Evolutionary conservation across 2,888 invertebrate species (phyloP).

Genomic region (Drosophila hawaiiensis): DNA sequence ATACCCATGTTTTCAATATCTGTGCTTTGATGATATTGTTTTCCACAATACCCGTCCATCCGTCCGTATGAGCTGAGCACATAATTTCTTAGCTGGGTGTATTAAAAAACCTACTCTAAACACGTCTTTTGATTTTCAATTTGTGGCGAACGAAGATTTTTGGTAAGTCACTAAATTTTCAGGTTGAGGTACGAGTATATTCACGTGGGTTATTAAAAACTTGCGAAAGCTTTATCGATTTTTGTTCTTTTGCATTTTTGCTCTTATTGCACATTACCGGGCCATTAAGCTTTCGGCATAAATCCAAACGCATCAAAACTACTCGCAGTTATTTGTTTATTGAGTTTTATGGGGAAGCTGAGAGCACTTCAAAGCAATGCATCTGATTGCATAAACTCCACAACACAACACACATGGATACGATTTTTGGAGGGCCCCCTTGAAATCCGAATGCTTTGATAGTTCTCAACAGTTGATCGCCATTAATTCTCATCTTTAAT

Average conservation of each 20-base stretch:
- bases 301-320: constrained; percentile 59
- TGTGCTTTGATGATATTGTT: not conserved
- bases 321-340: constrained; percentile 27
- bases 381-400: constrained; percentile 53
- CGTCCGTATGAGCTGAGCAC: not conserved
- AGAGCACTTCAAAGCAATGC: constrained; percentile 57
- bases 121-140: not conserved
- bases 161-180: not conserved
- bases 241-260: constrained; percentile 20
- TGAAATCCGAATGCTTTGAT: constrained; percentile 18
- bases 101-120: not conserved
- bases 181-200: not conserved
- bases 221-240: constrained; percentile 3
- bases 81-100: not conserved
- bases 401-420: constrained; percentile 15
- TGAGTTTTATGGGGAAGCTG: constrained; percentile 50
- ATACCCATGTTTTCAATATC: not conserved
- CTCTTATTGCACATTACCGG: constrained; percentile 58
- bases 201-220: not conserved
- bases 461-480: constrained; percentile 45
- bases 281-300: constrained; percentile 70
- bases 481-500: not conserved
- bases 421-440: constrained; percentile 20
- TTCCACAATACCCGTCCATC: not conserved
- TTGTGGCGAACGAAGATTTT: not conserved